These are phyloP conservation scores for Pterostichus madidus DNA, from an alignment of 2,888 invertebrate species.

Conservation along the genomic window DNA sequence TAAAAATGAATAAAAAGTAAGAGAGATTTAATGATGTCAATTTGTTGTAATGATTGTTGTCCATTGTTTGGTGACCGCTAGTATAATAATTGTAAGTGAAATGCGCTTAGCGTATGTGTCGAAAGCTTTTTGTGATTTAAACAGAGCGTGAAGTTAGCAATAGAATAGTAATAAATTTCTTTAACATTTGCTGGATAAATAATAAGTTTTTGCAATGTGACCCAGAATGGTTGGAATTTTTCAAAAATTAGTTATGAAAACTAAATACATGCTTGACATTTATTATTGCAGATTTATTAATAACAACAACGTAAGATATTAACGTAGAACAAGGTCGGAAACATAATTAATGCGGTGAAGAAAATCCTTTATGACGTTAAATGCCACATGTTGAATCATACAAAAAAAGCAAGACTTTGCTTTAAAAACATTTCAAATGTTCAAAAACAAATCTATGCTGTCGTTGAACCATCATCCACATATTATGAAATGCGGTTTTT, in stretches of 20 bases:
- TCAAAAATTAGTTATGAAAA: neutral
- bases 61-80: neutral
- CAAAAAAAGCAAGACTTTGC: neutral
- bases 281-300: conserved; percentile 32
- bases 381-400: conserved; percentile 24
- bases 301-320: conserved; percentile 43
- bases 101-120: conserved; percentile 15
- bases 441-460: neutral
- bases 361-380: conserved; percentile 54
- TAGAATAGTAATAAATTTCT: conserved; percentile 51
- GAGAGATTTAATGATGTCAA: no score
- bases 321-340: conserved; percentile 27
- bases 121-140: conserved; percentile 40
- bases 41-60: no score
- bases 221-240: conserved; percentile 21
- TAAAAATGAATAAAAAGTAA: no score
- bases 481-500: conserved; percentile 13
- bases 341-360: conserved; percentile 47
- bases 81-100: conserved; percentile 22
- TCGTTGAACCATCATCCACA: neutral
- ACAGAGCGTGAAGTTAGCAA: conserved; percentile 51
- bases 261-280: neutral
- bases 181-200: conserved; percentile 14
- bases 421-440: neutral
- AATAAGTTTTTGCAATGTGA: conserved; percentile 10